Conservation (phyloP, 2,113 vertebrate species). For the Protobothrops mucrosquamatus region DNA sequence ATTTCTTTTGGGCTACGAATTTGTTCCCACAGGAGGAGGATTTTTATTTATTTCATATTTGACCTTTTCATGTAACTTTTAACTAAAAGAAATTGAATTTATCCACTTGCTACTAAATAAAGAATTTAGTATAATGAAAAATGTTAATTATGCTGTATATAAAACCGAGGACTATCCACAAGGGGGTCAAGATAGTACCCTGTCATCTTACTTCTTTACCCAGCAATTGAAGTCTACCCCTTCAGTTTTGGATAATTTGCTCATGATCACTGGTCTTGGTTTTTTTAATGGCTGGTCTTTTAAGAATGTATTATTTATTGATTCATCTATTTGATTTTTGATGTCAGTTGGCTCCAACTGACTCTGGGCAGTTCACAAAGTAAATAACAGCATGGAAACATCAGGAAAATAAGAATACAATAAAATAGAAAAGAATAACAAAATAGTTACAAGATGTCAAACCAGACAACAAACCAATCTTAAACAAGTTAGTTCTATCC, state of each 20-base stretch:
- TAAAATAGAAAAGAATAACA: neutral
- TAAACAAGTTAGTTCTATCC: neutral
- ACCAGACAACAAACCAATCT: neutral
- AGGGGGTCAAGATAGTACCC: neutral
- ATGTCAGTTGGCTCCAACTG: neutral
- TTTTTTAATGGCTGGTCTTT: neutral
- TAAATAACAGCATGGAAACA: neutral
- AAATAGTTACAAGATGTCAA: neutral
- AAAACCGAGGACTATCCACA: neutral
- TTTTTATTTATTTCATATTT: slow-evolving; percentile 59
- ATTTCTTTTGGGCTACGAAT: slow-evolving; percentile 51
- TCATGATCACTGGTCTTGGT: neutral
- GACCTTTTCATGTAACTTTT: slow-evolving; percentile 51
- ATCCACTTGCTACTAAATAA: slow-evolving; percentile 17
- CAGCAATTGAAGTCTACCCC: neutral
- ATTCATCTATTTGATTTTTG: neutral
- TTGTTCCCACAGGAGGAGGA: slow-evolving; percentile 48
- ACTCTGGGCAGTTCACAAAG: neutral
- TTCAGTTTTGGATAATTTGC: neutral
- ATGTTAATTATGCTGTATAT: slow-evolving; percentile 20
- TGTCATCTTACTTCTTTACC: neutral
- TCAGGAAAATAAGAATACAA: neutral
- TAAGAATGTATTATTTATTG: neutral
- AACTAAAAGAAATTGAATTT: slow-evolving; percentile 48
- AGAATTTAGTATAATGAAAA: slow-evolving; percentile 17